phyloP scores from a whole-genome alignment of 92 coral and sea anemone species.

The Hydrozoanthus gracilis region DNA sequence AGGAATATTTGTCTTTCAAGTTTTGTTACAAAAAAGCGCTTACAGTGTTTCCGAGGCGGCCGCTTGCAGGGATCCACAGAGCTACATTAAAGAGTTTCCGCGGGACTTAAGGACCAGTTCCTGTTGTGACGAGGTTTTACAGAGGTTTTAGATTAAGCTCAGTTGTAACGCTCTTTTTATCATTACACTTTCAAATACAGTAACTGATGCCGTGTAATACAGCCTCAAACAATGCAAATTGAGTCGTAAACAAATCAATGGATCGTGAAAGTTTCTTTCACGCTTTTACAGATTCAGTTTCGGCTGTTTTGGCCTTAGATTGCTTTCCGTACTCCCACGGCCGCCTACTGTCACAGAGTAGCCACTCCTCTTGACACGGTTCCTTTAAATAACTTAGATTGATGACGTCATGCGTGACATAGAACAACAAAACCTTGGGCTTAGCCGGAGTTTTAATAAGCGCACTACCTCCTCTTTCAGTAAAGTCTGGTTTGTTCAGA shows the following conservation, averaged over 20 bases:
- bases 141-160: background rate
- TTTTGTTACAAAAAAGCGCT: background rate
- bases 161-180: background rate
- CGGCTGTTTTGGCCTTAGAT: no score
- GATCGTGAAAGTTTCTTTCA: background rate
- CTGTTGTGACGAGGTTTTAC: background rate
- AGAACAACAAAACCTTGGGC: no score
- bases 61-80: background rate
- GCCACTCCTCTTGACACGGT: no score
- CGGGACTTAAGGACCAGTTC: background rate
- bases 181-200: constrained; percentile 16
- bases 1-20: background rate
- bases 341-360: no score
- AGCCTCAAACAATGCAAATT: background rate
- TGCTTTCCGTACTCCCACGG: no score
- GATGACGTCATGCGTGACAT: no score
- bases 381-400: no score
- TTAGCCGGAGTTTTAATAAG: no score
- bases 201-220: background rate
- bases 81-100: background rate
- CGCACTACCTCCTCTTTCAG: no score
- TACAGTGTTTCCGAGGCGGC: constrained; percentile 31
- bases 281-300: no score
- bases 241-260: constrained; percentile 7
- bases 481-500: no score